phyloP scores from a whole-genome alignment of 2,113 vertebrate species.

The Fulica atra region DNA sequence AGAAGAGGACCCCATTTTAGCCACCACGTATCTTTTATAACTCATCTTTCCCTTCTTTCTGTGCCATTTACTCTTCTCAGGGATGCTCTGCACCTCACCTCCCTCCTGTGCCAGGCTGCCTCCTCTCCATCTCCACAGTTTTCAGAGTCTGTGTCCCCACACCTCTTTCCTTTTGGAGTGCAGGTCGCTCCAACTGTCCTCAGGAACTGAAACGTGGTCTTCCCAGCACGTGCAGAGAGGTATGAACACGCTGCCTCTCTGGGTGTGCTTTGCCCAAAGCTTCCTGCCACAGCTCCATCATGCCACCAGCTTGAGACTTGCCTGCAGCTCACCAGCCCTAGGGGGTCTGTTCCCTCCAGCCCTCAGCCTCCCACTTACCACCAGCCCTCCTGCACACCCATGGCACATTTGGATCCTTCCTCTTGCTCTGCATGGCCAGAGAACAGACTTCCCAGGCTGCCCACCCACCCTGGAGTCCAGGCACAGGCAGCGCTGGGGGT shows the following conservation, averaged over 20 bases:
- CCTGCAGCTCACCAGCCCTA: not conserved
- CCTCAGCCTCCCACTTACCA: not conserved
- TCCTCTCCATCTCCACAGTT: not conserved
- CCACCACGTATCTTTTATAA: not conserved
- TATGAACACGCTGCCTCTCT: rapidly evolving
- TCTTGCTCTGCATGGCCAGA: not conserved
- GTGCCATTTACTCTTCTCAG: not conserved
- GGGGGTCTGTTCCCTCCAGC: not conserved
- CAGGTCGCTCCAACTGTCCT: not conserved
- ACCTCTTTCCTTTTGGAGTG: not conserved
- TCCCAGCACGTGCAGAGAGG: not conserved
- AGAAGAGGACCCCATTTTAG: not conserved
- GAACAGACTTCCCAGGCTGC: not conserved
- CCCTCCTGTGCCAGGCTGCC: not conserved
- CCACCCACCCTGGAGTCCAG: not conserved
- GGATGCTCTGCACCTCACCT: not conserved
- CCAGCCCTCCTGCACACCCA: not conserved
- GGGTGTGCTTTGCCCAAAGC: not conserved
- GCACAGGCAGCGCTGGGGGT: not conserved
- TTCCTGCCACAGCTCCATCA: not conserved
- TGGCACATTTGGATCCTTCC: rapidly evolving
- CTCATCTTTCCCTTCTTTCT: not conserved
- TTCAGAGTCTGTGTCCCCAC: not conserved
- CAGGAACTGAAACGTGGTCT: not conserved
- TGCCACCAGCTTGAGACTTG: rapidly evolving